These are phyloP conservation scores for Atractosteus spatula DNA, from an alignment of 2,113 vertebrate species.

Conservation along the genomic window DNA sequence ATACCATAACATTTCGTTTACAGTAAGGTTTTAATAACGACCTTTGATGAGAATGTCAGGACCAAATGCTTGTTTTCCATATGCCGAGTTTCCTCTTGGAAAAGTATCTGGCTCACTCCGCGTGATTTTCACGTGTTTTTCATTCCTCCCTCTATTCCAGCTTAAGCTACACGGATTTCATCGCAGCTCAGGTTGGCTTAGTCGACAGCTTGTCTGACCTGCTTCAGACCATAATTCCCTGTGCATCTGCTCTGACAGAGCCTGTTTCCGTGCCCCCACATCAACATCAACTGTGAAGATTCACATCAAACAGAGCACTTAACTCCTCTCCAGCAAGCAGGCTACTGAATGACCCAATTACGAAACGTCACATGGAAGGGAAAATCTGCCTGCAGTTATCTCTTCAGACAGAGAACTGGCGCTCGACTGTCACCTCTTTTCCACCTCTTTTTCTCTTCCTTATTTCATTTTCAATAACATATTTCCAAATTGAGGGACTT, in stretches of 20 bases:
- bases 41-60: no score
- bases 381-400: constrained; percentile 41
- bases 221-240: constrained; percentile 18
- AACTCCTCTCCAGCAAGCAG: constrained; percentile 24
- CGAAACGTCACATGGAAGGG: constrained; percentile 38
- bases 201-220: constrained; percentile 10
- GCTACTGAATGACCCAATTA: constrained; percentile 55
- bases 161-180: constrained; percentile 1
- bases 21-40: no score
- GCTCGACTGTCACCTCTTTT: constrained; percentile 8
- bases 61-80: no score
- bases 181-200: constrained; percentile 12
- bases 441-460: no score
- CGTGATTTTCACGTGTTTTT: neutral
- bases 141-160: neutral
- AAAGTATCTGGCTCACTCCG: neutral
- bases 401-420: constrained; percentile 49
- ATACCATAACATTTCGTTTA: no score
- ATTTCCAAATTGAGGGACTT: no score
- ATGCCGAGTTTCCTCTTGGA: neutral
- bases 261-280: constrained; percentile 17
- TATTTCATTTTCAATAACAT: no score
- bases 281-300: constrained; percentile 15
- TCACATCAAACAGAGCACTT: constrained; percentile 26
- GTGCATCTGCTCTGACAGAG: constrained; percentile 9